Evolutionary conservation across 92 coral and sea anemone genomes (phyloP).

Genomic region (Galaxea fascicularis): DNA sequence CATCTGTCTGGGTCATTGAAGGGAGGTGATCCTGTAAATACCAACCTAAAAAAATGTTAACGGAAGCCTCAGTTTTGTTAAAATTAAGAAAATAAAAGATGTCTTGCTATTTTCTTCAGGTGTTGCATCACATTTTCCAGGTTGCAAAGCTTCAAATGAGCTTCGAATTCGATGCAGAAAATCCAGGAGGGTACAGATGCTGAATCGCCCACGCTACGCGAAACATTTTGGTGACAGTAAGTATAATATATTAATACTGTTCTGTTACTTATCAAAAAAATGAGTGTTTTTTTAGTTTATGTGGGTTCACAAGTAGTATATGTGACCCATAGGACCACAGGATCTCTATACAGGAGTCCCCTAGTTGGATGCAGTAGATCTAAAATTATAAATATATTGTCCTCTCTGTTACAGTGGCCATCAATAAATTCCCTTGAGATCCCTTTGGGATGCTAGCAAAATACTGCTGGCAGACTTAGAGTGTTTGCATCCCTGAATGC

Average conservation of each 20-base stretch:
- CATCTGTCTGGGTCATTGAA: conserved; percentile 12
- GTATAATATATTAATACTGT: conserved; percentile 13
- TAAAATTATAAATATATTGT: conserved; percentile 14
- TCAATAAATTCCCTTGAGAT: conserved; percentile 19
- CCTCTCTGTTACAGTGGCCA: conserved; percentile 25
- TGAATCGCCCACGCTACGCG: conserved; percentile 27
- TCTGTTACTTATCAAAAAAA: background rate
- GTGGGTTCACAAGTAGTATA: conserved; percentile 20
- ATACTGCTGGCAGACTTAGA: background rate
- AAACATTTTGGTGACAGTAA: conserved; percentile 28
- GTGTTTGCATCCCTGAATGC: conserved; percentile 8
- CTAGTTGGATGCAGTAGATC: conserved; percentile 10
- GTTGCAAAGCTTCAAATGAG: conserved; percentile 16
- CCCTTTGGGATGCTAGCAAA: conserved; percentile 20
- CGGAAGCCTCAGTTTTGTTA: conserved; percentile 18
- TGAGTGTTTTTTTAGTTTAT: conserved; percentile 16
- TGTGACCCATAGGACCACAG: conserved; percentile 20
- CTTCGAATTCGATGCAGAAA: conserved; percentile 29
- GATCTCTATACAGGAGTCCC: conserved; percentile 16
- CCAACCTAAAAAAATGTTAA: conserved; percentile 27
- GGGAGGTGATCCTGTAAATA: conserved; percentile 28
- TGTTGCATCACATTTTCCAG: conserved; percentile 24
- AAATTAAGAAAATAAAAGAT: conserved; percentile 12
- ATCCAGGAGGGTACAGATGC: conserved; percentile 25
- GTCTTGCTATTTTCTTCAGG: conserved; percentile 8